Percentiles rank a stretch among this genome's conserved stretches.
Conservation (phyloP, 2,113 vertebrate genomes). For the Corydoras maculifer region DNA sequence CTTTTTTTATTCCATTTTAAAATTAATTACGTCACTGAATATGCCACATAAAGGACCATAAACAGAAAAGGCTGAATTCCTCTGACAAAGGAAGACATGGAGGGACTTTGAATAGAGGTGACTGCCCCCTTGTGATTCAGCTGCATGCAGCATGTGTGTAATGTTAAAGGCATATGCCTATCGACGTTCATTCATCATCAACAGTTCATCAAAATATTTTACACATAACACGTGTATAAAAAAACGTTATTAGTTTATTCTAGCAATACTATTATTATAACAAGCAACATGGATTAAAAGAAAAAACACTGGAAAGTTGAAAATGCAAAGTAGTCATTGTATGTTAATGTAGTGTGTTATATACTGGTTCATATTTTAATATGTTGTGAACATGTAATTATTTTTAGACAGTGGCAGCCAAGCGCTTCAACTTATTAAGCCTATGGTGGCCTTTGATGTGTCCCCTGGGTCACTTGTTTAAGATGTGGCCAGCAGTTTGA, state of each 20-base stretch:
- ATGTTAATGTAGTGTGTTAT: no score
- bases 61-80: not conserved
- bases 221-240: no score
- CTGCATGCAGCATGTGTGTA: not conserved
- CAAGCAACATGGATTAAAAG: not conserved
- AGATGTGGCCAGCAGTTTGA: constrained; percentile 41
- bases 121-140: constrained; percentile 66
- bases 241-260: no score
- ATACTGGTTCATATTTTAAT: not conserved
- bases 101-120: constrained; percentile 48
- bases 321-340: not conserved
- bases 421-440: constrained; percentile 19
- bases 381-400: constrained; percentile 8
- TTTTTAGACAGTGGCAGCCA: constrained; percentile 17
- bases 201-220: no score
- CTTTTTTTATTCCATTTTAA: no score
- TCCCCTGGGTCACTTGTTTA: constrained; percentile 44
- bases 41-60: constrained; percentile 1
- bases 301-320: not conserved
- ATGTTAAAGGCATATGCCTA: no score
- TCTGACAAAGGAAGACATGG: constrained; percentile 5
- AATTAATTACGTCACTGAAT: no score
- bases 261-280: no score
- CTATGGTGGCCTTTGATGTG: constrained; percentile 29
- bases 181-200: no score